Base-by-base conservation (phyloP, 2,797 vertebrate genomes). In the Enteromius radiatus region DNA sequence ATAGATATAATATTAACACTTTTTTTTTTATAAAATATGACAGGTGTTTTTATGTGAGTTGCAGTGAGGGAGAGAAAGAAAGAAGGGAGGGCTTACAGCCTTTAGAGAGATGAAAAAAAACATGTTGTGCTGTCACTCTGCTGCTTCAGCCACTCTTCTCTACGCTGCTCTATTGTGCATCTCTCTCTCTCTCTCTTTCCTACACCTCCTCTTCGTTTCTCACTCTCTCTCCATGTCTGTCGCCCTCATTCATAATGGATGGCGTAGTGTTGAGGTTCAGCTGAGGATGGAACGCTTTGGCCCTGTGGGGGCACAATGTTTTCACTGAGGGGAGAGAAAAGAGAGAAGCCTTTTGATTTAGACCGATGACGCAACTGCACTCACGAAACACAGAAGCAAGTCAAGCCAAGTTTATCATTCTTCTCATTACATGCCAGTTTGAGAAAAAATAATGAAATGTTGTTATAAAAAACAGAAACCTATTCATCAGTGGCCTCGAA, bases 201-300 rank as follows among this genome's bases (percentile, higher is more conserved):
- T 63, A 47, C 26, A 47, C 69, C 15, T n/a, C 14, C 31, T 38
- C 28, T 21, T 28, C 3, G 1, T 45, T 45, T 43, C 54, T 76
- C 21, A 0, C 31, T 63, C 31, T 76, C 63, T 54, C 8, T 67
- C 9, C 64, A 26, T 67, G 38, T 63, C 74, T 77, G 74, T 83
- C 74, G 3, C 38, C 49, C 65, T 87, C 75, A 83, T 88, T 88
- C 43, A 83, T 86, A 85, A 86, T 86, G 38, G 65, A 88, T 88
- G 81, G 26, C 56, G 64, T 85, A 79, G 77, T 83, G 65, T 68
- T 67, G 65, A 82, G 59, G 82, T 88, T 81, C 63, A 64, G 74
- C 52, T 70, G 73, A 61, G 74, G 81, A 75, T 81, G 59, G 38
- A 83, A 61, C 47, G 36, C 38, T 70, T 82, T 77, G 64, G 64